Percentiles rank a stretch among this genome's conserved stretches.
Evolutionary conservation across 1,140 invertebrate species (phyloP).

Genomic region (Drosophila rhopaloa): DNA sequence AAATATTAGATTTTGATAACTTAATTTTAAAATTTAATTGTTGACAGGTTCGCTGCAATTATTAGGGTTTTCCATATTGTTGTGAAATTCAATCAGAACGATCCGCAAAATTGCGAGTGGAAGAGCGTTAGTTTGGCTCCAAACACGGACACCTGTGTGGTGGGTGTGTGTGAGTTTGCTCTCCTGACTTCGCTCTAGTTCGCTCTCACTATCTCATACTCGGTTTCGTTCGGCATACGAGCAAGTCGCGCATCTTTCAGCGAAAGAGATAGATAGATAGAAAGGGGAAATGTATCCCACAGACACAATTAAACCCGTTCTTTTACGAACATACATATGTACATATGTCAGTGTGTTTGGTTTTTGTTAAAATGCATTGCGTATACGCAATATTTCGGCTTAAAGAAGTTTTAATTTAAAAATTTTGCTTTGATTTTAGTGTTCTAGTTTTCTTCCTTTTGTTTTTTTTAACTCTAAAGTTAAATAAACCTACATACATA

Average conservation of each 20-base stretch:
- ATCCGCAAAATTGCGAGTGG: constrained; percentile 45
- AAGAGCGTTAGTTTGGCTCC: not conserved
- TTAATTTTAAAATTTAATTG: not conserved
- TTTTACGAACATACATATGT: not conserved
- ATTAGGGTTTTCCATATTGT: constrained; percentile 14
- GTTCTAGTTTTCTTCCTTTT: not conserved
- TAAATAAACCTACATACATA: not conserved
- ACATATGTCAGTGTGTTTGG: not conserved
- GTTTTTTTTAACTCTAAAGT: not conserved
- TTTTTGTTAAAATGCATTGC: constrained; percentile 19
- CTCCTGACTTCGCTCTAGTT: not conserved
- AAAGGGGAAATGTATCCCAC: constrained; percentile 23
- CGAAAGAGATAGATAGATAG: constrained; percentile 29
- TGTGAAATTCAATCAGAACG: constrained; percentile 72
- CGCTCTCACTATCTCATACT: constrained; percentile 7
- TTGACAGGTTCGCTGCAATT: not conserved
- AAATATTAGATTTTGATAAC: not conserved
- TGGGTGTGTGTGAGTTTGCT: constrained; percentile 1
- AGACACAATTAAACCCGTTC: constrained; percentile 8
- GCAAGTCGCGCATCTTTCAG: not conserved
- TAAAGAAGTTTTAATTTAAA: not conserved
- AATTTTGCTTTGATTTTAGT: not conserved
- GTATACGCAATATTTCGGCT: constrained; percentile 50
- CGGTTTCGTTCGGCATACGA: not conserved
- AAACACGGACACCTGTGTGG: constrained; percentile 10